Conservation (phyloP, 2,113 vertebrate genomes). For the Eulemur macaco region DNA sequence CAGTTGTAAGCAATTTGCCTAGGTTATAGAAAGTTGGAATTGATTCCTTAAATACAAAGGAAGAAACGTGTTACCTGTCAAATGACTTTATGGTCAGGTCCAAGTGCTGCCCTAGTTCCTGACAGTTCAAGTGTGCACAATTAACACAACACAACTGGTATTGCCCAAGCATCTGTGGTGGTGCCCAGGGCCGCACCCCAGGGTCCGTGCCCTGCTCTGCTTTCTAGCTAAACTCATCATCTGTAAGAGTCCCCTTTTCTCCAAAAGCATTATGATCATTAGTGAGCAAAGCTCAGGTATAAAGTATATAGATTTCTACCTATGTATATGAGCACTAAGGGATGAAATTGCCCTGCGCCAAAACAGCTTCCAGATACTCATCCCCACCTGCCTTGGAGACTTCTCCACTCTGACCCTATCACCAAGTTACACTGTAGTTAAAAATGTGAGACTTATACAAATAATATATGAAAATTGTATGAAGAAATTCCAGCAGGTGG, state of each 20-base stretch:
- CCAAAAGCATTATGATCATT: not conserved
- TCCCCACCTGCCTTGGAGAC: not conserved
- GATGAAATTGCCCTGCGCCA: not conserved
- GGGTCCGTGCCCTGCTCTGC: not conserved
- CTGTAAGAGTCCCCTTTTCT: not conserved
- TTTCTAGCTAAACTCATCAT: not conserved
- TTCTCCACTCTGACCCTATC: not conserved
- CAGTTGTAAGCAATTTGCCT: not conserved
- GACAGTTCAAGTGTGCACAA: not conserved
- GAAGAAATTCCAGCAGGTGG: not conserved
- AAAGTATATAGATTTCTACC: not conserved
- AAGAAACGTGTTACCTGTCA: not conserved
- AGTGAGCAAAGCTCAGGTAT: not conserved
- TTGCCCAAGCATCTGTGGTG: rapidly evolving
- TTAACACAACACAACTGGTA: not conserved
- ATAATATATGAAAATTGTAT: too few relatives aligned
- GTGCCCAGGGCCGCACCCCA: rapidly evolving
- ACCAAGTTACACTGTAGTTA: not conserved
- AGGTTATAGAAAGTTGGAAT: not conserved
- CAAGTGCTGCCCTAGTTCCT: not conserved
- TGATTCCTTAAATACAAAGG: not conserved
- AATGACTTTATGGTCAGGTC: not conserved
- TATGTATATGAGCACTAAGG: not conserved
- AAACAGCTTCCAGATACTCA: not conserved
- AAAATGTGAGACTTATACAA: not conserved